phyloP scores from a whole-genome alignment of 2,113 vertebrate species.

The Psettodes erumei region DNA sequence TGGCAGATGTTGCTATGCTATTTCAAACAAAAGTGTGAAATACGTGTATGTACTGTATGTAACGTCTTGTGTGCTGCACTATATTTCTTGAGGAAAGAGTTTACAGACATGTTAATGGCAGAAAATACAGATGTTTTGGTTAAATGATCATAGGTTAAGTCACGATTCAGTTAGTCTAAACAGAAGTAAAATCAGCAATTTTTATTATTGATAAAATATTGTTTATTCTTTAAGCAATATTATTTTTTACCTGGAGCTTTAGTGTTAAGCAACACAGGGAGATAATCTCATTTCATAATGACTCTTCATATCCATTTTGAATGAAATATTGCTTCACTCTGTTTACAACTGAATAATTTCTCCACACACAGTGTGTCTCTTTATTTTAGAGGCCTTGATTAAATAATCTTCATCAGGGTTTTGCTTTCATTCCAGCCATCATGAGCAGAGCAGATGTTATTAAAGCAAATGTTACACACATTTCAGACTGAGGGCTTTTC shows the following conservation, averaged over 20 bases:
- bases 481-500: conserved; percentile 38
- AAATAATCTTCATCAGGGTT: not conserved
- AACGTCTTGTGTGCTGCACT: not conserved
- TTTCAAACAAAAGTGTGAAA: not conserved
- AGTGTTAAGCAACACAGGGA: not conserved
- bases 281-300: conserved; percentile 5
- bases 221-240: not conserved
- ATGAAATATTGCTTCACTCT: conserved; percentile 7
- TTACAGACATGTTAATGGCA: not conserved
- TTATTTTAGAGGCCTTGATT: conserved; percentile 23
- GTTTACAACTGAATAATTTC: conserved; percentile 5
- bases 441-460: conserved; percentile 24
- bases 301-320: not conserved
- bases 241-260: not conserved
- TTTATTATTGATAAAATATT: not conserved
- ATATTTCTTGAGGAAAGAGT: not conserved
- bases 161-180: too few species aligned
- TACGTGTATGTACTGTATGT: too few species aligned
- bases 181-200: too few species aligned
- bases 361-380: not conserved
- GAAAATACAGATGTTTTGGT: not conserved
- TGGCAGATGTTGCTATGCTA: not conserved
- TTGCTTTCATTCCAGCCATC: conserved; percentile 9
- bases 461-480: conserved; percentile 23
- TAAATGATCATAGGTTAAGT: not conserved